Evolutionary conservation across 2,888 invertebrate genomes (phyloP).

Genomic region (Agonopterix arenella): DNA sequence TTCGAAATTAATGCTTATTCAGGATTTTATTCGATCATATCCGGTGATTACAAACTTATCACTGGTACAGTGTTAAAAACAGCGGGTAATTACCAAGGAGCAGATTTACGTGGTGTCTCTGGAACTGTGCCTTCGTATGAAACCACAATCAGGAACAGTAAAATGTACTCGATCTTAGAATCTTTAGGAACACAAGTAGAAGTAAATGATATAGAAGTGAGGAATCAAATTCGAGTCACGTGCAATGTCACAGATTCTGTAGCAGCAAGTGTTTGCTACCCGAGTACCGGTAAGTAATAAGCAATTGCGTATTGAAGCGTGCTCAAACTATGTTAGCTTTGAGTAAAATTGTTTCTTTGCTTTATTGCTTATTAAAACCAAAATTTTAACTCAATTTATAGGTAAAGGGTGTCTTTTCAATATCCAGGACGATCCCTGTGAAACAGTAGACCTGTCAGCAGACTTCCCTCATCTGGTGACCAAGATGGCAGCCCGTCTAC

Average conservation of each 20-base stretch:
- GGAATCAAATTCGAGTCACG: constrained; percentile 32
- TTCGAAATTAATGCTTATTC: constrained; percentile 53
- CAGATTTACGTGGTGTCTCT: constrained; percentile 37
- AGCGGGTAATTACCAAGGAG: constrained; percentile 42
- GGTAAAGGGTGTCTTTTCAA: constrained; percentile 48
- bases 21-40: constrained; percentile 42
- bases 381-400: constrained; percentile 19
- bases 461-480: constrained; percentile 31
- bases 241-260: constrained; percentile 19
- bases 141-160: constrained; percentile 33
- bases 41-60: constrained; percentile 48
- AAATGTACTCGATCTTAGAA: constrained; percentile 31
- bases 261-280: constrained; percentile 29
- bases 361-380: no score
- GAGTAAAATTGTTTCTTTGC: no score
- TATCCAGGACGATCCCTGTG: constrained; percentile 56
- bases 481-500: constrained; percentile 25
- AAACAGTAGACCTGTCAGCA: constrained; percentile 39
- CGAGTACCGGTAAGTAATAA: constrained; percentile 35
- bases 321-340: no score
- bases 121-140: constrained; percentile 37
- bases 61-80: constrained; percentile 30
- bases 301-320: no score
- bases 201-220: constrained; percentile 20
- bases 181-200: constrained; percentile 28